These are phyloP conservation scores for Chydorus sphaericus DNA, from an alignment of 2,888 invertebrate genomes.

Conservation along the genomic window DNA sequence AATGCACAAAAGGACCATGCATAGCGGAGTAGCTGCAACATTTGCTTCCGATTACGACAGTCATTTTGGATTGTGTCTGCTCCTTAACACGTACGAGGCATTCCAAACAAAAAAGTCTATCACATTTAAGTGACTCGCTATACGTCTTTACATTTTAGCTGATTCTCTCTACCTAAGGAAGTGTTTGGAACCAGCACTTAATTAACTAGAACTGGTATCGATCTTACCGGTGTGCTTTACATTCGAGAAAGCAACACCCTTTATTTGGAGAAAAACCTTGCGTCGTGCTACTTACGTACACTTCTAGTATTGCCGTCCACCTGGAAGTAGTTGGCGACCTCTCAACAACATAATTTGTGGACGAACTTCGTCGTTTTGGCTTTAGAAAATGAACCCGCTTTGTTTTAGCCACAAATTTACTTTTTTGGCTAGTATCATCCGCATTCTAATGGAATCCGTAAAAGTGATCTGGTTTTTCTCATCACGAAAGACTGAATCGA, in stretches of 20 bases:
- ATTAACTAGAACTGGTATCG: background rate
- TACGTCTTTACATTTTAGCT: background rate
- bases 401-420: slow-evolving; percentile 11
- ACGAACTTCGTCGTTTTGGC: slow-evolving; percentile 10
- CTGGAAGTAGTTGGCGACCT: slow-evolving; percentile 11
- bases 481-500: background rate
- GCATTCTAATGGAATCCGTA: background rate
- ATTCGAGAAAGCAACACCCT: background rate
- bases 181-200: background rate
- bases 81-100: background rate
- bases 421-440: background rate
- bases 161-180: background rate
- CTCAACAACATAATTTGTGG: background rate
- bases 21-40: slow-evolving; percentile 1
- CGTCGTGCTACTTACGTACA: background rate
- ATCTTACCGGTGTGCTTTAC: background rate
- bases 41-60: background rate
- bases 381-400: background rate
- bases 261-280: background rate
- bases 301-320: slow-evolving; percentile 3
- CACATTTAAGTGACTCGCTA: background rate
- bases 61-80: background rate
- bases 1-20: background rate
- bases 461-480: background rate
- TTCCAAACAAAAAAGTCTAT: background rate